Evolutionary conservation across 2,113 vertebrate genomes (phyloP), one percentile per base, ranked within the genome.

Genomic region (Macaca nemestrina): DNA sequence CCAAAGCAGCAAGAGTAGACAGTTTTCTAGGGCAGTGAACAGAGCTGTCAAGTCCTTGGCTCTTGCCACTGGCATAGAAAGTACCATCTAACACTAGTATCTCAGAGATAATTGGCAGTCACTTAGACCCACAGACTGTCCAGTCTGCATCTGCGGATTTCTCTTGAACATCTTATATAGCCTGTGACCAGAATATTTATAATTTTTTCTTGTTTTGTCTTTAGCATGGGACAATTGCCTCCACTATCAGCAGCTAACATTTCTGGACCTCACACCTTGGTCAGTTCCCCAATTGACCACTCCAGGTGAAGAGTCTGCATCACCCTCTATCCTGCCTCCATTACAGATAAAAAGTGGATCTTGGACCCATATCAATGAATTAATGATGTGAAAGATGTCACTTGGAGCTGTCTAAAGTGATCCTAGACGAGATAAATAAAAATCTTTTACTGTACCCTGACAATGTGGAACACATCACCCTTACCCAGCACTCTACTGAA

Each of bases 381-480:
- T 50, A 55, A 43, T 38, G 9, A 23, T 78, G 5, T 59, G 25
- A 86, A 93, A 79, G 6, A 11, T 30, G 8, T 88, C 17, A 43
- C 8, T 75, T 43, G 32, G 13, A 83, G 3, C 7, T 96, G 6
- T 82, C 5, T 22, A 38, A 38, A 10, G 18, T 43, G 16, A 72
- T 52, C 3, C 4, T 68, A 61, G 25, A 86, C 38, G 87, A 81
- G 84, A 79, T 30, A 52, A 75, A 2, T 68, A 8, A 75, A 73
- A 79, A 48, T 52, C 1, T 70, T 97, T 68, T 93, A 23, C 6
- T 61, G 6, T 72, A 57, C 5, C 1, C 3, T 70, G 6, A 84
- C 17, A 61, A 94, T 75, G 18, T 30, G 2, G 8, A 68, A 45
- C 0, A 4, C 1, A 0, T 0, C 1, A 38, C 0, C 0, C 17